Evolutionary conservation across 2,888 invertebrate genomes (phyloP).

Genomic region (Brenthis daphne): DNA sequence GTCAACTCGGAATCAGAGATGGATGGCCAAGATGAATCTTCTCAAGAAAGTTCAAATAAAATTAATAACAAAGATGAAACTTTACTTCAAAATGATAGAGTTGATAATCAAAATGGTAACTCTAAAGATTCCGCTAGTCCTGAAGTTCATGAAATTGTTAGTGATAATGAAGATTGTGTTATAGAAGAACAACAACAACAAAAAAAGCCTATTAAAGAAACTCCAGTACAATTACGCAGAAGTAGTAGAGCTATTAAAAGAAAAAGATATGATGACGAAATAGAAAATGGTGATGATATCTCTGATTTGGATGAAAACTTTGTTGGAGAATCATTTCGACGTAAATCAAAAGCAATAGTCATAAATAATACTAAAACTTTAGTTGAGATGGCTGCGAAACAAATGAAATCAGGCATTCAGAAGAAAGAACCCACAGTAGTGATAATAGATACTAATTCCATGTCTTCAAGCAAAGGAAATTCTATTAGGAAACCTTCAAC

Average conservation of each 20-base stretch:
- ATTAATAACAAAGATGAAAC: slow-evolving; percentile 53
- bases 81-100: slow-evolving; percentile 52
- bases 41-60: slow-evolving; percentile 50
- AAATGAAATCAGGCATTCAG: slow-evolving; percentile 55
- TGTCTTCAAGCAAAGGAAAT: slow-evolving; percentile 82
- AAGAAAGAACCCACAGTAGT: slow-evolving; percentile 89
- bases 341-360: slow-evolving; percentile 76
- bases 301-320: slow-evolving; percentile 85
- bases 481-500: slow-evolving; percentile 55
- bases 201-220: slow-evolving; percentile 44
- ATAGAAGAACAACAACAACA: slow-evolving; percentile 52
- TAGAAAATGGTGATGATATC: slow-evolving; percentile 80
- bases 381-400: slow-evolving; percentile 86
- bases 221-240: slow-evolving; percentile 54
- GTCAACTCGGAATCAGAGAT: slow-evolving; percentile 66
- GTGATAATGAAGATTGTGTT: slow-evolving; percentile 76
- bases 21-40: slow-evolving; percentile 54
- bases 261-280: slow-evolving; percentile 79
- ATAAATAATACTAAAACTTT: slow-evolving; percentile 88
- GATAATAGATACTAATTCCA: slow-evolving; percentile 90
- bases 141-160: slow-evolving; percentile 69
- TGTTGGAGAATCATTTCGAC: slow-evolving; percentile 79
- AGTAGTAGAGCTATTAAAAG: slow-evolving; percentile 75
- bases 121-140: slow-evolving; percentile 49
- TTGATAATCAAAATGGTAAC: slow-evolving; percentile 54